Percentiles rank a stretch among this genome's conserved stretches.
These are phyloP conservation scores for Buathra laborator DNA, from an alignment of 2,888 invertebrate genomes.

Conservation along the genomic window DNA sequence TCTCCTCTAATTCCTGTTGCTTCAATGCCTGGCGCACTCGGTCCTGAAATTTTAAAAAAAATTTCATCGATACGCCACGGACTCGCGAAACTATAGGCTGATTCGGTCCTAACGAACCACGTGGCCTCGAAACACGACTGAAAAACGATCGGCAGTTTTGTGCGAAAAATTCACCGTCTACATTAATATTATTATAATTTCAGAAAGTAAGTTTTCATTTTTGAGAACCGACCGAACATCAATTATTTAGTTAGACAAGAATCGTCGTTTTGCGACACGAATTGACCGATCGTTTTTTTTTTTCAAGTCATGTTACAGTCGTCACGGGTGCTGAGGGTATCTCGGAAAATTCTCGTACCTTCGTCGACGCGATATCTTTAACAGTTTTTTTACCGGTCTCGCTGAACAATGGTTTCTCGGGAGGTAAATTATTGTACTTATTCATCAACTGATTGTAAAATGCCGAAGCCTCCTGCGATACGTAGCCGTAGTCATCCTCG, in stretches of 20 bases:
- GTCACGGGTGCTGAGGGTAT: neutral
- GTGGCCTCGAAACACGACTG: neutral
- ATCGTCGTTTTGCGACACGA: neutral
- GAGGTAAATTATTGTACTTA: constrained; percentile 91
- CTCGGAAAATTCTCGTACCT: constrained; percentile 77
- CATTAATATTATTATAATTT: too few relatives aligned
- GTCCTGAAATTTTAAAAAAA: constrained; percentile 82
- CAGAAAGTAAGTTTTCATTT: too few relatives aligned
- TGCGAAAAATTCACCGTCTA: too few relatives aligned
- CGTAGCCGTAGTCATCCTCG: constrained; percentile 96
- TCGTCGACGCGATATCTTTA: constrained; percentile 86
- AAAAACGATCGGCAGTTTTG: neutral
- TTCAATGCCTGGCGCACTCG: constrained; percentile 92
- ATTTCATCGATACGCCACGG: neutral
- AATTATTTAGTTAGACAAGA: too few relatives aligned
- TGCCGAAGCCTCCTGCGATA: constrained; percentile 93
- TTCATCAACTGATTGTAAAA: constrained; percentile 94
- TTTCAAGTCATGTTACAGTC: neutral
- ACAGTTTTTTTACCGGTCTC: constrained; percentile 86
- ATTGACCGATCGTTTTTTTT: neutral
- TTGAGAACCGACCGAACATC: too few relatives aligned
- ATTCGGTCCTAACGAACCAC: too few relatives aligned
- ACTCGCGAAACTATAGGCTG: too few relatives aligned
- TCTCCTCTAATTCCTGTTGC: constrained; percentile 90
- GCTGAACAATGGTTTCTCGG: constrained; percentile 89